Conservation (phyloP, 2,888 invertebrate genomes). For the Monochamus alternatus region DNA sequence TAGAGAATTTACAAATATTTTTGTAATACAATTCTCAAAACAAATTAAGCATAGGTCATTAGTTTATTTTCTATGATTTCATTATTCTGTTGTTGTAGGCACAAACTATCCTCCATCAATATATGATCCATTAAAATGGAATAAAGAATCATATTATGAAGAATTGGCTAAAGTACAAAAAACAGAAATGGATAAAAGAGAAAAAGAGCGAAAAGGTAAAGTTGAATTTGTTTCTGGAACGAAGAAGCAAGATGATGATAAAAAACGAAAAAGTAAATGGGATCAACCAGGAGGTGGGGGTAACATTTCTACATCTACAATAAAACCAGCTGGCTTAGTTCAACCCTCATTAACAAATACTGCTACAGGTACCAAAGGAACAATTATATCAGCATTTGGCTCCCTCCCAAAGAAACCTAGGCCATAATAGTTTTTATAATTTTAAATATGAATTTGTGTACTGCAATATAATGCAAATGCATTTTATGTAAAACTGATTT, state of each 20-base stretch:
- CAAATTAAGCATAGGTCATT: neutral
- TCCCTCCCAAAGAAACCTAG: slow-evolving; percentile 88
- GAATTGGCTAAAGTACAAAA: slow-evolving; percentile 92
- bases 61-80: neutral
- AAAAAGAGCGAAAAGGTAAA: slow-evolving; percentile 92
- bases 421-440: slow-evolving; percentile 50
- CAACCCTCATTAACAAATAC: slow-evolving; percentile 85
- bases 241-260: slow-evolving; percentile 80
- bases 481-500: slow-evolving; percentile 3
- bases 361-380: slow-evolving; percentile 91
- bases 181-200: slow-evolving; percentile 91
- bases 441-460: neutral
- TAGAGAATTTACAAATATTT: no score
- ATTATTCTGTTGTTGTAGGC: slow-evolving; percentile 67
- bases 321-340: slow-evolving; percentile 81
- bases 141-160: slow-evolving; percentile 93
- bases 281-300: slow-evolving; percentile 88
- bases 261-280: slow-evolving; percentile 93
- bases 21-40: no score
- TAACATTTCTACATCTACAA: slow-evolving; percentile 72
- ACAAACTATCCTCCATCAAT: slow-evolving; percentile 96
- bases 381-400: slow-evolving; percentile 94
- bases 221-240: slow-evolving; percentile 86
- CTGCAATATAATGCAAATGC: neutral
- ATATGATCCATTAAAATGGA: slow-evolving; percentile 95